Base-by-base conservation (phyloP, 2,888 invertebrate genomes). In the Drosophila quinaria region DNA sequence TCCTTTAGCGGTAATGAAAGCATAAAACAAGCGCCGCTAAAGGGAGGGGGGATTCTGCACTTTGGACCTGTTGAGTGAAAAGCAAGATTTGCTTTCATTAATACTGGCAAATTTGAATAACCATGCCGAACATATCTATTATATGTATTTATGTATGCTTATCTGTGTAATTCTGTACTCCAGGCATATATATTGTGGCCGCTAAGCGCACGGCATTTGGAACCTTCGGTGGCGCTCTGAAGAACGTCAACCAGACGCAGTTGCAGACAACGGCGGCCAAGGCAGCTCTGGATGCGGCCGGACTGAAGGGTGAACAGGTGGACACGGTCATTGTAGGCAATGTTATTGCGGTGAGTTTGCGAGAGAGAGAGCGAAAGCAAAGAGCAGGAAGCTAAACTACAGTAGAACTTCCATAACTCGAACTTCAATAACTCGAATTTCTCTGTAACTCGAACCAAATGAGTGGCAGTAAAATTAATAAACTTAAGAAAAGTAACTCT, bases 161-260 rank as follows among this genome's bases (percentile, higher is more conserved):
- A 46, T 52, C n/a, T 62, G 15, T 25, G 8, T 44, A 44, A 35
- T 50, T 39, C 31, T 52, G 6, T 13, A 9, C 10, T 51, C 31
- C 39, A 97, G 98, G 97, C 90, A 94, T 98, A 76, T 97, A 97
- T 92, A 96, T 98, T 91, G 97, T 99, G 72, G 98, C 97, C 80
- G 99, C 99, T 15, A 99, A 99, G 93, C 95, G 99, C 74, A 99
- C 99, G 0, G 97, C 99, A 3, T 99, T 99, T 93, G 99, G 99
- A 58, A 96, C 99, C 1, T 98, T 96, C 93, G 99, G 99, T 4
- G 97, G 97, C 0, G 95, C 95, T 85, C 95, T 97, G 90, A 94
- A 95, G 33, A 96, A 96, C 91, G 95, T 95, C 9, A 94, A 94
- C 41, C 95, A 95, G 22, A 95, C 96, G 0, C 97, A 97, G 67